Evolutionary conservation across 2,888 invertebrate genomes (phyloP).

Genomic region (Lasioglossum marginatum): DNA sequence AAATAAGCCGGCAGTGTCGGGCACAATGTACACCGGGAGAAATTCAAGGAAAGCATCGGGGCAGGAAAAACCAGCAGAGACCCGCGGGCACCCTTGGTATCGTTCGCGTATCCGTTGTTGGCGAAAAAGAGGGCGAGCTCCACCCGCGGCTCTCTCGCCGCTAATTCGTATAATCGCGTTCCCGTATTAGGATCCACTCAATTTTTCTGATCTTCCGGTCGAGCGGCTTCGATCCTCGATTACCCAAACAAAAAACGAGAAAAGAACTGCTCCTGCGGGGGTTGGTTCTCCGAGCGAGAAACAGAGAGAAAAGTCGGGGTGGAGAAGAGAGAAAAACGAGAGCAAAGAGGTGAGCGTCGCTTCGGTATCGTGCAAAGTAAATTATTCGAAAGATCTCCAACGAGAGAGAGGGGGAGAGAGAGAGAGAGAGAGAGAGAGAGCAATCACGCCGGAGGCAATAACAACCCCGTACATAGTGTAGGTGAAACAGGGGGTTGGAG

Average conservation of each 20-base stretch:
- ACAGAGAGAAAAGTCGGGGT: slow-evolving; percentile 1
- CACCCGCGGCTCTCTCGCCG: slow-evolving; percentile 60
- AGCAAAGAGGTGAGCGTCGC: slow-evolving; percentile 49
- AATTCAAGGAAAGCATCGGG: background rate
- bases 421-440: slow-evolving; percentile 76
- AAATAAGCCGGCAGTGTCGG: background rate
- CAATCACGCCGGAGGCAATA: slow-evolving; percentile 79
- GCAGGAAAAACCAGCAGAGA: background rate
- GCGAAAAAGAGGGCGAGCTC: slow-evolving; percentile 4
- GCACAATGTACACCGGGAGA: background rate
- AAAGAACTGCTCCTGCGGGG: background rate
- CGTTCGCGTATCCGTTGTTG: slow-evolving; percentile 6
- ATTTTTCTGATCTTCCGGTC: slow-evolving; percentile 82
- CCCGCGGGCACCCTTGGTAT: slow-evolving; percentile 6
- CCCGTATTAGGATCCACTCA: slow-evolving; percentile 82
- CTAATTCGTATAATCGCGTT: slow-evolving; percentile 81
- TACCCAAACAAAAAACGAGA: slow-evolving; percentile 64
- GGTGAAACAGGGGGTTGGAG: slow-evolving; percentile 37
- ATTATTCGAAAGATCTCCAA: slow-evolving; percentile 80
- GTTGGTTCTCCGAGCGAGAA: background rate
- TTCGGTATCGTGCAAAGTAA: slow-evolving; percentile 77
- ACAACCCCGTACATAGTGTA: slow-evolving; percentile 72
- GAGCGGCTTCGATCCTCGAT: slow-evolving; percentile 75
- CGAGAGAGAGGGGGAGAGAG: slow-evolving; percentile 68
- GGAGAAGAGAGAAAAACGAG: slow-evolving; percentile 27